Evolutionary conservation across 1,140 invertebrate species (phyloP), one percentile per base, ranked within the genome.

Genomic region (Papilio helenus): DNA sequence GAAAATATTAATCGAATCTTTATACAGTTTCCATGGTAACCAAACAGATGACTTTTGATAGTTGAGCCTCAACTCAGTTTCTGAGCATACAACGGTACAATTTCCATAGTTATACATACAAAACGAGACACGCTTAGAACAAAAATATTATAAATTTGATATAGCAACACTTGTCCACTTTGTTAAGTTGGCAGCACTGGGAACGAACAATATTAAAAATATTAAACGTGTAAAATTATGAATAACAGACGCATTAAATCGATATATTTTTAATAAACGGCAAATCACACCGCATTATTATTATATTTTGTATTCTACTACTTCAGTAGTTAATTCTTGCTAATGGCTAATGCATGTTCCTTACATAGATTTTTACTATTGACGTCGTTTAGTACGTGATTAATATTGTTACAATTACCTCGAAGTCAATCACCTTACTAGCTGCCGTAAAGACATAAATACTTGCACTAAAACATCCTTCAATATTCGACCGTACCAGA

Each of bases 371-470:
- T 23, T 68, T 68, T 29, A 68, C 61, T 68, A 68, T 68, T 68
- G 61, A 68, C 61, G 26, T 68, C 23, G 3, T 61, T 61, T 29
- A 68, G 26, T 68, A 34, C 55, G 58, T 79, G 39, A 46, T 82
- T 68, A 83, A 81, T 81, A 81, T 81, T 79, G 80, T 83, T 79
- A 83, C 26, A 34, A 68, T 34, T 68, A 34, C 58, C 12, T 10
- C 61, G 61, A 68, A 61, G 23, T 61, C 23, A 26, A 26, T 61
- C 58, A 12, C 26, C 61, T 68, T 7, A 68, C 26, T 68, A 68
- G 61, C 61, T 68, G 61, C 61, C 61, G 61, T 29, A 29, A 65
- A 29, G 26, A 14, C 23, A 61, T 61, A 61, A 61, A 61, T 61
- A 68, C 61, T 68, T 68, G 61, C 26, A 68, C 26, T 68, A 68